Base-by-base conservation (phyloP, 2,797 vertebrate genomes). In the Macrochelys suwanniensis region DNA sequence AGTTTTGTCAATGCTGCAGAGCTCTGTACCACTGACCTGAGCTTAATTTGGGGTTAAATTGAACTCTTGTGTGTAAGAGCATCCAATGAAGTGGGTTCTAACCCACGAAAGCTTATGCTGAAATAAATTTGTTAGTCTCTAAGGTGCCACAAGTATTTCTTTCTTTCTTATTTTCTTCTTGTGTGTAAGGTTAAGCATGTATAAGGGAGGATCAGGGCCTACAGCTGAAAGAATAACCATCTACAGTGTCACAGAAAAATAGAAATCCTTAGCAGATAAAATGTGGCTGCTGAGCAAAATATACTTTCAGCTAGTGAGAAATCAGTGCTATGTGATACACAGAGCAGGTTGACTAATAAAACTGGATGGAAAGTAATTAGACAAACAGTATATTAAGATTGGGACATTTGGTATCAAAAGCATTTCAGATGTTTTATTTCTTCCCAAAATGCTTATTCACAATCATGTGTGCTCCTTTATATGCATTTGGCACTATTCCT, bases 221-320 rank as follows among this genome's bases (percentile, higher is more conserved):
- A 42, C 68, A 59, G 56, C 12, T 79, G 68, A 94, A 37, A 37
- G 65, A 37, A 71, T 5, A 4, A 42, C 12, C 42, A 28, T 45
- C 37, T 95, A 37, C n/a, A 3, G 68, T 80, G 85, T 53, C 28
- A 8, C 33, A 85, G 87, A 85, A 92, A 88, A n/a, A 80, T 89
- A 88, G 85, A 84, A 95, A 93, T 47, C 15, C 25, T 84, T 81
- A 17, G 42, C 2, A 92, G 21, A 25, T 87, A 93, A 92, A 51
- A 71, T 95, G 47, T 76, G 82, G 33, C 82, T 65, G 65, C 37
- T 65, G 65, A 88, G 21, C 1, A 8, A 94, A 89, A 54, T 80
- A 85, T 42, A 16, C 2, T 93, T 92, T 89, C 71, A 91, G 6
- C 82, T 91, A 84, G 26, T 78, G 79, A 97, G 57, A 93, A 78